phyloP scores from a whole-genome alignment of 1,140 invertebrate species.

The Atta texana region DNA sequence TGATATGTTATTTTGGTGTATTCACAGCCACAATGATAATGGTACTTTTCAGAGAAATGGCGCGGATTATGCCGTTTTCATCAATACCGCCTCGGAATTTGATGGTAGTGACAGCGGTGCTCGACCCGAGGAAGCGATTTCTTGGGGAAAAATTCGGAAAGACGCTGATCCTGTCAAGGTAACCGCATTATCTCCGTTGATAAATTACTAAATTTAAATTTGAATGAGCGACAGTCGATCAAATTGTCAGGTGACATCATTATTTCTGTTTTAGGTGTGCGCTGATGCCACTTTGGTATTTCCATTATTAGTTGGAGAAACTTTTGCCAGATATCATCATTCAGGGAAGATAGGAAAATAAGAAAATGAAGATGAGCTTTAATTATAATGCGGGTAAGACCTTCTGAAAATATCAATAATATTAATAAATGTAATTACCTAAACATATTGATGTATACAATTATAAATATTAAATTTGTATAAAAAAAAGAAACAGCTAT shows the following conservation, averaged over 20 bases:
- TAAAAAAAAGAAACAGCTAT: neutral
- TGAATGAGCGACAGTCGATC: neutral
- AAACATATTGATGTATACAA: neutral
- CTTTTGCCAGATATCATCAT: slow-evolving; percentile 92
- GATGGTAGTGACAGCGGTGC: slow-evolving; percentile 99
- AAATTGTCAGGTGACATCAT: slow-evolving; percentile 33
- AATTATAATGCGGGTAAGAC: too few species aligned
- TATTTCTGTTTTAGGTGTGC: slow-evolving; percentile 89
- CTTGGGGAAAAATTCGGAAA: slow-evolving; percentile 98
- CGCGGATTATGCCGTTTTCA: slow-evolving; percentile 98
- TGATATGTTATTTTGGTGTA: neutral
- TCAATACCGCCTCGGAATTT: slow-evolving; percentile 99
- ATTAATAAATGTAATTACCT: neutral
- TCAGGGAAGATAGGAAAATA: slow-evolving; percentile 43
- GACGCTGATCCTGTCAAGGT: slow-evolving; percentile 97
- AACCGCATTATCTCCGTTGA: slow-evolving; percentile 49
- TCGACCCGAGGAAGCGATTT: slow-evolving; percentile 98
- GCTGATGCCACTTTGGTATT: slow-evolving; percentile 98
- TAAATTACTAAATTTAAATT: slow-evolving; percentile 1
- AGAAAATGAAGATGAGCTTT: slow-evolving; percentile 60
- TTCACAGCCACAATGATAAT: slow-evolving; percentile 20
- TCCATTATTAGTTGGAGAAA: slow-evolving; percentile 97
- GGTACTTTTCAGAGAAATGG: slow-evolving; percentile 93
- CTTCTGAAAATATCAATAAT: neutral
- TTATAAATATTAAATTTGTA: slow-evolving; percentile 1